These are phyloP conservation scores for Crenichthys baileyi DNA, from an alignment of 2,797 vertebrate species.

Conservation along the genomic window DNA sequence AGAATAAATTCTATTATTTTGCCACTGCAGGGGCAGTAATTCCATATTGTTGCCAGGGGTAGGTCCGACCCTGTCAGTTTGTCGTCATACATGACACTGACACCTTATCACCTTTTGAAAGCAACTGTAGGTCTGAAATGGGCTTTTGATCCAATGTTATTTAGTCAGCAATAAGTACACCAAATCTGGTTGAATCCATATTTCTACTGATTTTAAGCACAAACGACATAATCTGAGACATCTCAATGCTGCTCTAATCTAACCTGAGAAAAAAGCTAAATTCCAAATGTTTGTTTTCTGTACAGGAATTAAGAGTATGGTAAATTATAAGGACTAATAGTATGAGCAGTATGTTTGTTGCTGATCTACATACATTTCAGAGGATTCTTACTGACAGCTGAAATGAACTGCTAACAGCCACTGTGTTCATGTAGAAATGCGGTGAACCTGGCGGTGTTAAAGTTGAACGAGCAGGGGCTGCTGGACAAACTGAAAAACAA, in stretches of 20 bases:
- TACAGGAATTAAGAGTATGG: not conserved
- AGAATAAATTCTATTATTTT: not conserved
- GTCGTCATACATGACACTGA: too few species aligned
- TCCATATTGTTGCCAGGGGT: not conserved
- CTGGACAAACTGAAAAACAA: constrained; percentile 99
- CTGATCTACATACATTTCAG: constrained; percentile 46
- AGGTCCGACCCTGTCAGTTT: not conserved
- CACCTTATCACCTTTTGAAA: not conserved
- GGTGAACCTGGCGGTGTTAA: constrained; percentile 99
- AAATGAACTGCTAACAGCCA: constrained; percentile 78
- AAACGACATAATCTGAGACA: not conserved
- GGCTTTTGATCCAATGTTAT: not conserved
- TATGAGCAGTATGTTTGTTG: constrained; percentile 7
- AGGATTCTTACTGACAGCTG: constrained; percentile 30
- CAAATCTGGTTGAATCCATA: not conserved
- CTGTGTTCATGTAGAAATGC: constrained; percentile 99
- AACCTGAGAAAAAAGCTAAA: not conserved
- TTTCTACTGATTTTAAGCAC: not conserved
- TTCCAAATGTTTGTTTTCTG: constrained; percentile 1
- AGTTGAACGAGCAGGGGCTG: constrained; percentile 99
- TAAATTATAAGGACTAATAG: not conserved
- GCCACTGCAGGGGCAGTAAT: not conserved
- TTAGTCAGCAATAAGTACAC: not conserved
- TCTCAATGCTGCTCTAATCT: not conserved
- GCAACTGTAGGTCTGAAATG: not conserved